phyloP scores from a whole-genome alignment of 2,797 vertebrate species.

The Sandelia bainsii region DNA sequence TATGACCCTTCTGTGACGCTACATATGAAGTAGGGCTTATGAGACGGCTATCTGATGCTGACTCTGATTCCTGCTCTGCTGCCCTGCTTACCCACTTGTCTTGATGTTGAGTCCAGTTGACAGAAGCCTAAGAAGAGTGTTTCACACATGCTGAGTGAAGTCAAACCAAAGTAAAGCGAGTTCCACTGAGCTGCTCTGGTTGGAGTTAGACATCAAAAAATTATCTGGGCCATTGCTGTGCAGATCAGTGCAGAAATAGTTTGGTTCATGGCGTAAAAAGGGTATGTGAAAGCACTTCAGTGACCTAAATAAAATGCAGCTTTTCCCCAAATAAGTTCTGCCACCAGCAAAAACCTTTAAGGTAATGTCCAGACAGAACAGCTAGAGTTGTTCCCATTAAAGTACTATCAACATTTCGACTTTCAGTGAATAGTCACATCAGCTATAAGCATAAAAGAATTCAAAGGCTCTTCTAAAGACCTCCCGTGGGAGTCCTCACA shows the following conservation, averaged over 20 bases:
- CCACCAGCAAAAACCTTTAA: constrained; percentile 37
- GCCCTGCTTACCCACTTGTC: constrained; percentile 67
- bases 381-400: constrained; percentile 32
- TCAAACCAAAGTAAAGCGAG: constrained; percentile 65
- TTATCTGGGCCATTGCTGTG: constrained; percentile 65
- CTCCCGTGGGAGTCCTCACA: constrained; percentile 58
- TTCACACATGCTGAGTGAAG: constrained; percentile 77
- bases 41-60: constrained; percentile 48
- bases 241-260: constrained; percentile 65
- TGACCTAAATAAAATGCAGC: constrained; percentile 60
- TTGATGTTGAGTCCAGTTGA: constrained; percentile 73
- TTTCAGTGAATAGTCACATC: constrained; percentile 55
- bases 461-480: constrained; percentile 61
- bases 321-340: constrained; percentile 35
- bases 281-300: constrained; percentile 50
- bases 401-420: constrained; percentile 50
- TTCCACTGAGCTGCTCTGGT: constrained; percentile 65
- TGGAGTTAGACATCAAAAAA: constrained; percentile 68
- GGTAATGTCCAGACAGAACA: constrained; percentile 39
- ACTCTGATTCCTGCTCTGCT: constrained; percentile 48
- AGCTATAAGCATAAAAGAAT: constrained; percentile 62
- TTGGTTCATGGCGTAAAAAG: constrained; percentile 55
- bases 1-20: constrained; percentile 43
- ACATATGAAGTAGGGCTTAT: constrained; percentile 43
- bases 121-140: constrained; percentile 65